Conservation (phyloP, 2,113 vertebrate species). For the Ciconia maguari region DNA sequence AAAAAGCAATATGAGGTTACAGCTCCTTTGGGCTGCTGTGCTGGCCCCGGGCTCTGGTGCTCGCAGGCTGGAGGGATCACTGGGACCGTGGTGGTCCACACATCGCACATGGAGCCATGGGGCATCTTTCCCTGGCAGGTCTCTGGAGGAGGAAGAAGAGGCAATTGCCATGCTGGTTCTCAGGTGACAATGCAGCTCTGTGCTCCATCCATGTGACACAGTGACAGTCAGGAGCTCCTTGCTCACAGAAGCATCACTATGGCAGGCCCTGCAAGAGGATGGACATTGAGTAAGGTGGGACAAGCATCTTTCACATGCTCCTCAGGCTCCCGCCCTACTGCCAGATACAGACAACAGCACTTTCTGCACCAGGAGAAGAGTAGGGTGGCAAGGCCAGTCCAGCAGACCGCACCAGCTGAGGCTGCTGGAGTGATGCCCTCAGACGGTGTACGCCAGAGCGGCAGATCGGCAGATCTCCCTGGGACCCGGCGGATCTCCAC, state of each 20-base stretch:
- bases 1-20: background rate
- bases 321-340: background rate
- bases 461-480: background rate
- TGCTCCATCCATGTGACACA: background rate
- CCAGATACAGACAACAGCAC: background rate
- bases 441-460: fast-evolving
- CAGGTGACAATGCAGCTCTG: background rate
- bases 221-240: background rate
- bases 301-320: background rate
- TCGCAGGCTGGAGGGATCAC: background rate
- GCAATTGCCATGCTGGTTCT: background rate
- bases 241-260: background rate
- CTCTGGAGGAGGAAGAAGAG: background rate
- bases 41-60: background rate
- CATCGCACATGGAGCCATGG: background rate
- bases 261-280: background rate
- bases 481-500: background rate
- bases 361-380: background rate
- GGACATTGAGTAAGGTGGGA: background rate
- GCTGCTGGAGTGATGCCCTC: background rate
- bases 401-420: background rate
- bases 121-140: background rate
- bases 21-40: background rate
- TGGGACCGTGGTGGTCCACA: fast-evolving
- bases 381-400: background rate